Evolutionary conservation across 2,888 invertebrate species (phyloP).

Genomic region (Crioceris asparagi): DNA sequence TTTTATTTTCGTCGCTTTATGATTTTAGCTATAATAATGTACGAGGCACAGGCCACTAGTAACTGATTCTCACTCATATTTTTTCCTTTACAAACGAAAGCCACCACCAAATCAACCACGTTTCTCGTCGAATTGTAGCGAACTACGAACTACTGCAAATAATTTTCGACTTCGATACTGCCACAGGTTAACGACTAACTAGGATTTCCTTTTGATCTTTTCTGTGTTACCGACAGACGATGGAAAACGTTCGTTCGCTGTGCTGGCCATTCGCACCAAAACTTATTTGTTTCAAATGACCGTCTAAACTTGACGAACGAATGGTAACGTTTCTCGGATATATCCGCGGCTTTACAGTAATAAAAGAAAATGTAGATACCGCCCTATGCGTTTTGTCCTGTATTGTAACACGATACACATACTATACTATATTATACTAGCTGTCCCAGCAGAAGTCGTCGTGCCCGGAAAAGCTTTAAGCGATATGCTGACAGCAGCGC

Average conservation of each 20-base stretch:
- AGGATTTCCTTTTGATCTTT: slow-evolving; percentile 1
- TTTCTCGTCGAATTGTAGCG: not conserved
- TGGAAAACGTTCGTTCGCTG: not conserved
- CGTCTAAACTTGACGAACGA: slow-evolving; percentile 2
- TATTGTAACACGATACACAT: no score
- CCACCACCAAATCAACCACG: not conserved
- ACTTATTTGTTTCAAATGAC: not conserved
- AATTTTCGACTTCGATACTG: not conserved
- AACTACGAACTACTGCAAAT: slow-evolving; percentile 1
- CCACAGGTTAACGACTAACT: not conserved
- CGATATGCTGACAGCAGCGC: no score
- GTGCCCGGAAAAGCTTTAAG: no score
- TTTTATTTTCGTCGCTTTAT: slow-evolving; percentile 1
- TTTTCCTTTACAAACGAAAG: slow-evolving; percentile 1
- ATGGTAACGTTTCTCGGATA: no score
- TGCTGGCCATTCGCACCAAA: not conserved
- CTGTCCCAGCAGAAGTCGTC: no score
- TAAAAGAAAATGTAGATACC: no score
- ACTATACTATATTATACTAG: no score
- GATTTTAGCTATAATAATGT: not conserved
- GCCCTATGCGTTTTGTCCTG: no score
- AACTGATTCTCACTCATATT: slow-evolving; percentile 1
- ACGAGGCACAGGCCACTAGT: not conserved
- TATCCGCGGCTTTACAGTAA: no score
- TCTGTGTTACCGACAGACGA: slow-evolving; percentile 1